Conservation (phyloP, 2,113 vertebrate genomes). For the Pseudolaguvia tuberculata region DNA sequence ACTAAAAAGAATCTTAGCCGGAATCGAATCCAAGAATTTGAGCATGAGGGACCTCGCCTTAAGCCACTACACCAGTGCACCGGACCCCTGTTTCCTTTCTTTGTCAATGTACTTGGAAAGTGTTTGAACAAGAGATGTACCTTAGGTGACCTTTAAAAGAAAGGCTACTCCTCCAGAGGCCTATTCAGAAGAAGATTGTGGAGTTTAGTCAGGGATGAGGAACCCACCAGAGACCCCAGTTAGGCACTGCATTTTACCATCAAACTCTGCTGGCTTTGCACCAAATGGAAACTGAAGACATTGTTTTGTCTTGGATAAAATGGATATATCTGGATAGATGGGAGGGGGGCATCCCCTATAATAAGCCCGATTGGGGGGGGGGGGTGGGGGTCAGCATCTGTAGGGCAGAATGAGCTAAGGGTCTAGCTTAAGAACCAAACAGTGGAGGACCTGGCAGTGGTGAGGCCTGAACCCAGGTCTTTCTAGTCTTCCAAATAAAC, state of each 20-base stretch:
- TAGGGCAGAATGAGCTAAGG: no score
- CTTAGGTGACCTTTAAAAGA: constrained; percentile 50
- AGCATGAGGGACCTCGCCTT: constrained; percentile 59
- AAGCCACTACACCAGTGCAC: constrained; percentile 52
- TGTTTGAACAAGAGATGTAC: constrained; percentile 43
- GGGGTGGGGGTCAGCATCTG: no score
- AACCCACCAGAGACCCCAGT: not conserved
- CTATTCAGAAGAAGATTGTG: constrained; percentile 36
- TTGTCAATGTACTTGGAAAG: no score
- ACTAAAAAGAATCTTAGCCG: no score
- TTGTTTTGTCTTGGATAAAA: not conserved
- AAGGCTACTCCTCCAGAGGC: constrained; percentile 10
- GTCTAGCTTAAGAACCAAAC: no score
- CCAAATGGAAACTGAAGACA: not conserved
- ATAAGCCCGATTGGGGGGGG: no score
- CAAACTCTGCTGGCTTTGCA: not conserved
- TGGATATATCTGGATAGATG: no score
- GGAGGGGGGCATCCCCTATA: no score
- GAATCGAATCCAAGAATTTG: no score
- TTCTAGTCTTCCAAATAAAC: no score
- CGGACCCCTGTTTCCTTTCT: constrained; percentile 21
- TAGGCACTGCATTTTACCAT: not conserved
- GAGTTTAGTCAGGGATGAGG: constrained; percentile 22
- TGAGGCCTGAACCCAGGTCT: no score
- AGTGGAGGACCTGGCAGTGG: no score